These are phyloP conservation scores for Drosophila dives DNA, from an alignment of 2,888 invertebrate species.

Conservation along the genomic window DNA sequence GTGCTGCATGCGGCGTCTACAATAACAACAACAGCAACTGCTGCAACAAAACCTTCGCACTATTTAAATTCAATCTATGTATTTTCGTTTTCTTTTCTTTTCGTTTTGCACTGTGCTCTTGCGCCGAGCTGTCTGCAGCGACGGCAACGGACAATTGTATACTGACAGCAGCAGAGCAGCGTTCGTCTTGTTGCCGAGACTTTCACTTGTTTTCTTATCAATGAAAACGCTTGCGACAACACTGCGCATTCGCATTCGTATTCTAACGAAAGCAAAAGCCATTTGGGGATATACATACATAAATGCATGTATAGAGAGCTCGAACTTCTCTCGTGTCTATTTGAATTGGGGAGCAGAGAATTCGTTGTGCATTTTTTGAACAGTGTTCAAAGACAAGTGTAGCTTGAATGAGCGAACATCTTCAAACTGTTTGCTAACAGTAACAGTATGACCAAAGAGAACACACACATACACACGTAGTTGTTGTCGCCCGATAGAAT, in stretches of 20 bases:
- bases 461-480: neutral
- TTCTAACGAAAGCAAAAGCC: slow-evolving; percentile 16
- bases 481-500: neutral
- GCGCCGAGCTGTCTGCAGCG: slow-evolving; percentile 40
- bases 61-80: slow-evolving; percentile 44
- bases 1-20: slow-evolving; percentile 36
- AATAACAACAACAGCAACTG: slow-evolving; percentile 43
- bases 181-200: slow-evolving; percentile 31
- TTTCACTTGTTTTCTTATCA: slow-evolving; percentile 71
- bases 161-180: slow-evolving; percentile 39
- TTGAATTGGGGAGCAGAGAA: neutral
- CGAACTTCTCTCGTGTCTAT: slow-evolving; percentile 15
- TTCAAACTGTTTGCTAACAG: slow-evolving; percentile 29
- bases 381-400: slow-evolving; percentile 13
- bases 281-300: neutral
- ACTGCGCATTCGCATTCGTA: slow-evolving; percentile 54
- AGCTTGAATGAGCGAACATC: slow-evolving; percentile 10
- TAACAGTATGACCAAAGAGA: slow-evolving; percentile 33
- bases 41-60: slow-evolving; percentile 43
- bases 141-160: slow-evolving; percentile 48
- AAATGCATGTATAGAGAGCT: slow-evolving; percentile 12
- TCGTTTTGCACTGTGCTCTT: slow-evolving; percentile 33
- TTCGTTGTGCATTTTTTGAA: neutral
- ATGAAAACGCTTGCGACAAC: slow-evolving; percentile 57
- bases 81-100: neutral